phyloP scores from a whole-genome alignment of 2,113 vertebrate genomes.

The Sylvilagus bachmani region DNA sequence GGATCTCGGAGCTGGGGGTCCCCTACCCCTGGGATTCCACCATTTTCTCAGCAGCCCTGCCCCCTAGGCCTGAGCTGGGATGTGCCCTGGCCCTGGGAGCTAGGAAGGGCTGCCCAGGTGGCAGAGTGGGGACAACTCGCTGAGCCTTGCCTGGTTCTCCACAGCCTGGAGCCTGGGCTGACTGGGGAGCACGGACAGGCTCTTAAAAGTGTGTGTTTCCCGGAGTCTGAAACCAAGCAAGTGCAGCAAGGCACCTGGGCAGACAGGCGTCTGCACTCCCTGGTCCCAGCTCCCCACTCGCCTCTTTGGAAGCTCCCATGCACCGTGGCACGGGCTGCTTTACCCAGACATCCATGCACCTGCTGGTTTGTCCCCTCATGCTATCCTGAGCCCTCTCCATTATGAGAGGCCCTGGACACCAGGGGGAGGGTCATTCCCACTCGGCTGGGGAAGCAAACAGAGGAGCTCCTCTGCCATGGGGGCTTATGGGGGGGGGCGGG shows the following conservation, averaged over 20 bases:
- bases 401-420: neutral
- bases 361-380: neutral
- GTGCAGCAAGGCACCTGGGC: neutral
- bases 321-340: neutral
- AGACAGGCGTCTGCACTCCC: neutral
- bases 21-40: too few relatives aligned
- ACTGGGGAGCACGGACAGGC: neutral
- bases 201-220: neutral
- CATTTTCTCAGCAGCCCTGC: neutral
- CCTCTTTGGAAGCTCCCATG: neutral
- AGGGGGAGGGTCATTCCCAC: neutral
- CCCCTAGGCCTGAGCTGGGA: neutral
- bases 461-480: neutral
- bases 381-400: neutral
- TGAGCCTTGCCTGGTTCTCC: neutral
- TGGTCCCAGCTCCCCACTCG: too few relatives aligned
- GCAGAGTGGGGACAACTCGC: neutral
- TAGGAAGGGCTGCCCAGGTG: neutral
- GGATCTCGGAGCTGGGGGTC: neutral
- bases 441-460: too few relatives aligned
- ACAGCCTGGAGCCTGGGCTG: neutral
- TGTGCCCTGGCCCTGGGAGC: neutral
- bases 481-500: neutral
- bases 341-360: rapidly evolving
- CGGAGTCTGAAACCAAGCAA: neutral